These are phyloP conservation scores for Pseudochirops corinnae DNA, from an alignment of 2,797 vertebrate species.

Conservation along the genomic window DNA sequence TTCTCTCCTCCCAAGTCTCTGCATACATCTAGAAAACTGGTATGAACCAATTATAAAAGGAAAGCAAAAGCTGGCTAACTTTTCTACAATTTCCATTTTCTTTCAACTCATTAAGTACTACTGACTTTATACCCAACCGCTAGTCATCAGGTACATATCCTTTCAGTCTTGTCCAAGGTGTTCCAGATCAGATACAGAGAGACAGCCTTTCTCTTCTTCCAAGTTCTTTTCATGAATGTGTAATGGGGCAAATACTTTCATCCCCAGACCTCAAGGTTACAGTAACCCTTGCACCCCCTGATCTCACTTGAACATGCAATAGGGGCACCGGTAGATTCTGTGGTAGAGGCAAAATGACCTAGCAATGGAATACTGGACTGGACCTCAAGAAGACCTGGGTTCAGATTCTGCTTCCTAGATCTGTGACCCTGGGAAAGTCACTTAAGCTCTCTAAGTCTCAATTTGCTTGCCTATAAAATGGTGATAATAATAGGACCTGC, in stretches of 20 bases:
- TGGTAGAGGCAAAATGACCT: not conserved
- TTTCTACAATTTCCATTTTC: not conserved
- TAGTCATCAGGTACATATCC: not conserved
- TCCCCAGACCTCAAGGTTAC: not conserved
- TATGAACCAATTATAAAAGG: not conserved
- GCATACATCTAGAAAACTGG: not conserved
- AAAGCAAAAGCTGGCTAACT: not conserved
- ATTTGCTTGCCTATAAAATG: not conserved
- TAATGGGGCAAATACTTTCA: not conserved
- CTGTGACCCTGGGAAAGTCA: not conserved
- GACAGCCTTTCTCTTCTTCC: not conserved
- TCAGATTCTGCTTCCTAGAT: not conserved
- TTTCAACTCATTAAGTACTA: not conserved
- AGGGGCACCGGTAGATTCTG: not conserved
- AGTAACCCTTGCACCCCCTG: not conserved
- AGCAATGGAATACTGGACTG: not conserved
- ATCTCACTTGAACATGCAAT: not conserved
- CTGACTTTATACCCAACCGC: not conserved
- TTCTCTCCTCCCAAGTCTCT: not conserved
- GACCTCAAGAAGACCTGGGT: not conserved
- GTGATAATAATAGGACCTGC: not conserved
- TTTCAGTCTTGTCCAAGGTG: not conserved
- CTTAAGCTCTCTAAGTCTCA: not conserved
- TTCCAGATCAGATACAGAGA: not conserved
- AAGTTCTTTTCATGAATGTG: not conserved